A percentile compares a stretch with the other conserved stretches of the same genome.
These are phyloP conservation scores for Microplitis demolitor DNA, from an alignment of 1,140 invertebrate genomes.

Conservation along the genomic window DNA sequence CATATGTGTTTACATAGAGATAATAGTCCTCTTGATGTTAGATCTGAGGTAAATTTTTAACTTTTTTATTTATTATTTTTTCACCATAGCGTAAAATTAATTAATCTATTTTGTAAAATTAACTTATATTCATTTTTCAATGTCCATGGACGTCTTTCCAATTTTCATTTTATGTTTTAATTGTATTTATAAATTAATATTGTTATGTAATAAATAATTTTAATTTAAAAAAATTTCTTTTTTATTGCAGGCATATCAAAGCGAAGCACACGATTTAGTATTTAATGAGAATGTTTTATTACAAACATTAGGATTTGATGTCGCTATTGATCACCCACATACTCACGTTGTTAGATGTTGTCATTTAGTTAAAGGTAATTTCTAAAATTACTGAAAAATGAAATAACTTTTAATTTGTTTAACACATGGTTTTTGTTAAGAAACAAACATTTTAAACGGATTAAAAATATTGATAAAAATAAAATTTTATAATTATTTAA, in stretches of 20 bases:
- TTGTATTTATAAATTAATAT: too few species aligned
- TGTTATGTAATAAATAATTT: conserved; percentile 31
- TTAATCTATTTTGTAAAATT: too few species aligned
- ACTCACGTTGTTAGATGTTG: conserved; percentile 94
- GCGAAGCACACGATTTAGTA: conserved; percentile 87
- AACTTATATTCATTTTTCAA: not conserved
- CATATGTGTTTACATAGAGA: conserved; percentile 76
- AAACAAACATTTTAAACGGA: too few species aligned
- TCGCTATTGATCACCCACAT: conserved; percentile 96
- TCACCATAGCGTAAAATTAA: not conserved
- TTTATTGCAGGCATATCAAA: conserved; percentile 71
- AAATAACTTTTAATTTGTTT: not conserved
- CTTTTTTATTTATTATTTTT: not conserved
- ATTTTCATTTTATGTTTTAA: too few species aligned
- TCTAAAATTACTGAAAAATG: too few species aligned
- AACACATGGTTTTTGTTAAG: not conserved
- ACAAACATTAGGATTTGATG: conserved; percentile 95
- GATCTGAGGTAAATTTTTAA: conserved; percentile 67
- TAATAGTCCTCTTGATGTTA: conserved; percentile 66
- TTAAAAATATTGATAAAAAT: too few species aligned
- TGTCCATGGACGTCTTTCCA: too few species aligned
- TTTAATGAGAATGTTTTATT: conserved; percentile 95
- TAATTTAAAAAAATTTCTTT: conserved; percentile 43
- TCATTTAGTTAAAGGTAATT: conserved; percentile 88
- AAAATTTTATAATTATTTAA: not conserved